Evolutionary conservation across 2,888 invertebrate species (phyloP).

Genomic region (Plebejus argus): DNA sequence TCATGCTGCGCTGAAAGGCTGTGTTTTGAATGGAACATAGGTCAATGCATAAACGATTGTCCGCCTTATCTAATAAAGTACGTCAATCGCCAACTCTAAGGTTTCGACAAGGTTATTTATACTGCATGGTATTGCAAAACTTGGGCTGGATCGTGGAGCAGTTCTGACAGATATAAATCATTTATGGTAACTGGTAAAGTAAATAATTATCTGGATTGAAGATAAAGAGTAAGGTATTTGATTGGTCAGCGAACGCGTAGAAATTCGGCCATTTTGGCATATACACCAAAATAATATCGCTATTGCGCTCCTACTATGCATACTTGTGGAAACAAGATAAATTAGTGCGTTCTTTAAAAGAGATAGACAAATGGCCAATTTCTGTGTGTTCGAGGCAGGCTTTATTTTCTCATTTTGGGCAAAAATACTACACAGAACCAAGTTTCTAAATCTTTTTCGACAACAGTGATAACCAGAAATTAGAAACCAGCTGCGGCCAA

Average conservation of each 20-base stretch:
- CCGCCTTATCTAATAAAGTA: not conserved
- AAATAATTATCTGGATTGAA: not conserved
- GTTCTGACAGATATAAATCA: not conserved
- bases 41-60: not conserved
- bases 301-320: too few relatives aligned
- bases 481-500: not conserved
- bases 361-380: too few relatives aligned
- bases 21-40: constrained; percentile 20
- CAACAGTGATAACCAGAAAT: not conserved
- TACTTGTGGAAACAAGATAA: too few relatives aligned
- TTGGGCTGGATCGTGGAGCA: not conserved
- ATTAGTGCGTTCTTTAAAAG: too few relatives aligned
- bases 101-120: constrained; percentile 14
- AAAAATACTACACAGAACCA: not conserved
- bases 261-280: too few relatives aligned
- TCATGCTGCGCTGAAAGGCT: not conserved
- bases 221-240: too few relatives aligned
- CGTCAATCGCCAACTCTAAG: not conserved
- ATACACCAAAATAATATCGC: too few relatives aligned
- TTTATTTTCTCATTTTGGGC: too few relatives aligned
- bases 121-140: not conserved
- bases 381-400: too few relatives aligned
- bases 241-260: too few relatives aligned
- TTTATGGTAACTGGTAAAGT: not conserved
- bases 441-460: constrained; percentile 1